These are phyloP conservation scores for Acrobasis repandana DNA, from an alignment of 2,888 invertebrate genomes.

Conservation along the genomic window DNA sequence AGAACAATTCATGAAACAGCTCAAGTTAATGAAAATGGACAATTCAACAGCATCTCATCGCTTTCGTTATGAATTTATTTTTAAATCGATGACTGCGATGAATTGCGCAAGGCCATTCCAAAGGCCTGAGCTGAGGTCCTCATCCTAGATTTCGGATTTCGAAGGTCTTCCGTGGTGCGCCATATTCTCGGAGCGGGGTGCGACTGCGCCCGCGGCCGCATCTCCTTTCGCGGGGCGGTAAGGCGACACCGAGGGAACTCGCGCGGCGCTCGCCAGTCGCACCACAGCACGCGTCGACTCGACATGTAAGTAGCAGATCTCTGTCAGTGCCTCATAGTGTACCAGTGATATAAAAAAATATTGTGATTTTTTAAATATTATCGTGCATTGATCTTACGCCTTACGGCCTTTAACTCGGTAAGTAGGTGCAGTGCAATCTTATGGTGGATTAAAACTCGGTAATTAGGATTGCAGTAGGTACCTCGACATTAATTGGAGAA, in stretches of 20 bases:
- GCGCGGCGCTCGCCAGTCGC: slow-evolving; percentile 73
- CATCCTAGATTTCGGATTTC: slow-evolving; percentile 28
- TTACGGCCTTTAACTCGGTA: slow-evolving; percentile 45
- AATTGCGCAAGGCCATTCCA: slow-evolving; percentile 6
- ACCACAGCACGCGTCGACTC: slow-evolving; percentile 83
- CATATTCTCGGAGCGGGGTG: slow-evolving; percentile 67
- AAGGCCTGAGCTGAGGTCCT: slow-evolving; percentile 7
- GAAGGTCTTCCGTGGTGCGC: slow-evolving; percentile 47
- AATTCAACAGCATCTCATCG: background rate
- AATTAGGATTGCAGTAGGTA: slow-evolving; percentile 13
- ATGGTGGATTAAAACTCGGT: slow-evolving; percentile 24
- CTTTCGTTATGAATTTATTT: background rate
- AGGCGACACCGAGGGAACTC: slow-evolving; percentile 74
- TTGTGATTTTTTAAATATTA: slow-evolving; percentile 50
- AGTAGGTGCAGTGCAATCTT: slow-evolving; percentile 61
- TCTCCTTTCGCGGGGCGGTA: slow-evolving; percentile 79
- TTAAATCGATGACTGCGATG: background rate
- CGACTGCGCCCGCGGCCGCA: slow-evolving; percentile 47
- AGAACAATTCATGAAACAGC: background rate
- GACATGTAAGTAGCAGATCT: slow-evolving; percentile 78
- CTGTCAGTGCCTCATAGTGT: slow-evolving; percentile 64
- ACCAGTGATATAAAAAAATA: slow-evolving; percentile 61
- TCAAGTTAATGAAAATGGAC: background rate
- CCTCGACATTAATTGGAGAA: slow-evolving; percentile 19
- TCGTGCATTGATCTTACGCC: slow-evolving; percentile 61